Conservation (phyloP, 2,888 invertebrate genomes). For the Dolichomitus sp. region DNA sequence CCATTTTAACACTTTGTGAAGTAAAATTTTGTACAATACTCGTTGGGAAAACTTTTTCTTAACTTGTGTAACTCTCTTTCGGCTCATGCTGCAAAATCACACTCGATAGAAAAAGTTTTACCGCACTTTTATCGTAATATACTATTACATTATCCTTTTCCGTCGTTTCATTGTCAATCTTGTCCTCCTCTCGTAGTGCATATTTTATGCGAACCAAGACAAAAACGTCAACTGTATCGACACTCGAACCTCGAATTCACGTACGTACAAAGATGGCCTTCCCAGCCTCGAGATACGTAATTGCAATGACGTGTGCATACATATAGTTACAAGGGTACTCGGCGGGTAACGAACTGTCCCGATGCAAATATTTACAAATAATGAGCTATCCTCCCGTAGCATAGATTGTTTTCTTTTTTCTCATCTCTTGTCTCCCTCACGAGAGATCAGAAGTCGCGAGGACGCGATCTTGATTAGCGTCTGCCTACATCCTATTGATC, state of each 20-base stretch:
- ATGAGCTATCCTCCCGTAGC: background rate
- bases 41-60: no score
- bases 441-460: background rate
- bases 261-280: slow-evolving; percentile 37
- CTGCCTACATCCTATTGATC: slow-evolving; percentile 75
- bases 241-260: slow-evolving; percentile 16
- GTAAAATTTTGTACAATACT: no score
- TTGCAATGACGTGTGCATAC: slow-evolving; percentile 19
- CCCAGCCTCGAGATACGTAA: slow-evolving; percentile 3
- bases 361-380: background rate
- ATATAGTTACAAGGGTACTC: background rate
- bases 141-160: background rate
- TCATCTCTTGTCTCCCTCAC: background rate
- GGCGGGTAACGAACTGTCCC: slow-evolving; percentile 17
- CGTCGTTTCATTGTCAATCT: background rate
- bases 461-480: slow-evolving; percentile 58
- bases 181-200: background rate
- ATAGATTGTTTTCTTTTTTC: background rate
- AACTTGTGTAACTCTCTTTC: no score
- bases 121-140: no score
- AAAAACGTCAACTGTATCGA: slow-evolving; percentile 20
- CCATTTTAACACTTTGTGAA: no score
- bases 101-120: no score
- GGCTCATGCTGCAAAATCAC: no score
- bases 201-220: background rate